phyloP scores from a whole-genome alignment of 1,140 invertebrate genomes.

The Trichonephila clavata region DNA sequence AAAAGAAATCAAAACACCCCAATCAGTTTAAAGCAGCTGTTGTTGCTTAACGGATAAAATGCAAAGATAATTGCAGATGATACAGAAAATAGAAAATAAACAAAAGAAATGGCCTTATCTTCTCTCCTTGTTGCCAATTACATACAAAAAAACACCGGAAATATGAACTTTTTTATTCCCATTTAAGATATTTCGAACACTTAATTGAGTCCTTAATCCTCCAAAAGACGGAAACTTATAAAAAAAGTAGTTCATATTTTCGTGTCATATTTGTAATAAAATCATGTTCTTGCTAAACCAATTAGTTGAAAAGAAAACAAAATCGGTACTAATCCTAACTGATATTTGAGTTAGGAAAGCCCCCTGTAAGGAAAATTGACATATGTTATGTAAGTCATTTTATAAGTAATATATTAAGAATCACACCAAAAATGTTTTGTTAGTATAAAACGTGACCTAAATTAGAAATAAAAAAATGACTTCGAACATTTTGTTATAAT shows the following conservation, averaged over 20 bases:
- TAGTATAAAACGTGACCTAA: not conserved
- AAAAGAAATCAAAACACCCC: slow-evolving; percentile 26
- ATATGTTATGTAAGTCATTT: not conserved
- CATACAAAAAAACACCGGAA: not conserved
- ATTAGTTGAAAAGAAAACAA: not conserved
- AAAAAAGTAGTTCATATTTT: not conserved
- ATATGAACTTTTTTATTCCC: slow-evolving; percentile 2
- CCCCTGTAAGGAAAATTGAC: not conserved
- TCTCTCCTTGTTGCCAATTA: not conserved
- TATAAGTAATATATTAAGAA: not conserved
- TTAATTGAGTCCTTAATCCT: slow-evolving; percentile 18
- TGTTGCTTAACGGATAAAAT: slow-evolving; percentile 62
- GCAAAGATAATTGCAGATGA: slow-evolving; percentile 16
- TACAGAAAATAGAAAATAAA: slow-evolving; percentile 31
- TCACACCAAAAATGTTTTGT: not conserved
- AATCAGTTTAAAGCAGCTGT: slow-evolving; percentile 49
- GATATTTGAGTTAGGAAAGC: not conserved
- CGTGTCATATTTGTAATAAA: not conserved
- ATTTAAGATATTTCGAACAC: slow-evolving; percentile 12
- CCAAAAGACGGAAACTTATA: slow-evolving; percentile 28
- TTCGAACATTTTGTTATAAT: too few relatives aligned
- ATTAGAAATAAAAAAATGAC: not conserved
- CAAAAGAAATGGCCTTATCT: not conserved
- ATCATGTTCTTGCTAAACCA: not conserved
- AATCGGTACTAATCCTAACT: not conserved